phyloP scores from a whole-genome alignment of 2,113 vertebrate species.

The Tachysurus fulvidraco region DNA sequence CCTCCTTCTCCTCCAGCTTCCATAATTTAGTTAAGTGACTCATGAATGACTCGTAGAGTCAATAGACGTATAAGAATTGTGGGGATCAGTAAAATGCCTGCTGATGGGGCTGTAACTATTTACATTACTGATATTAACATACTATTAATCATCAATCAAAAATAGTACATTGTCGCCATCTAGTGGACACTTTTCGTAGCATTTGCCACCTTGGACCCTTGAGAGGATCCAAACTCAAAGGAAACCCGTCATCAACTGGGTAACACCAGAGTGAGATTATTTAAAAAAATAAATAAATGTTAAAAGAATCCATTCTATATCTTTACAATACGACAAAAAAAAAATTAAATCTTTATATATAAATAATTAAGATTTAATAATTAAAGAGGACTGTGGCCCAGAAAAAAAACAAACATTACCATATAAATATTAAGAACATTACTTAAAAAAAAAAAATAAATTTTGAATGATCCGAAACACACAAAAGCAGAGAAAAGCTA shows the following conservation, averaged over 20 bases:
- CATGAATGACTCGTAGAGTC: neutral
- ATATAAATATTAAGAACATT: neutral
- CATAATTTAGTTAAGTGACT: neutral
- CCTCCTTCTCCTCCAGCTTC: neutral
- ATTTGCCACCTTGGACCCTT: too few relatives aligned
- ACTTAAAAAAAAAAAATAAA: neutral
- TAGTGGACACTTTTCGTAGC: slow-evolving; percentile 46
- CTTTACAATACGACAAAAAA: too few relatives aligned
- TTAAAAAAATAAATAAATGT: too few relatives aligned
- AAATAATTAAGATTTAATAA: neutral
- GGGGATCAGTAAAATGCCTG: neutral
- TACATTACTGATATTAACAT: neutral
- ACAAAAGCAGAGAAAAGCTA: neutral
- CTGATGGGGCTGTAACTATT: neutral
- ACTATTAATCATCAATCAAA: neutral
- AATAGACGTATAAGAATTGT: neutral
- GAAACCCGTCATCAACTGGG: too few relatives aligned
- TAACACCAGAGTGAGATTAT: too few relatives aligned
- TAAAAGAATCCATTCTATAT: too few relatives aligned
- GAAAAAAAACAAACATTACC: neutral
- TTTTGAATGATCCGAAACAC: neutral
- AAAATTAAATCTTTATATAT: neutral
- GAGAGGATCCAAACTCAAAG: too few relatives aligned
- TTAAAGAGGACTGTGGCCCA: neutral
- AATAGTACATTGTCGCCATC: slow-evolving; percentile 54